These are phyloP conservation scores for Chaenogobius annularis DNA, from an alignment of 2,113 vertebrate species.

Conservation along the genomic window DNA sequence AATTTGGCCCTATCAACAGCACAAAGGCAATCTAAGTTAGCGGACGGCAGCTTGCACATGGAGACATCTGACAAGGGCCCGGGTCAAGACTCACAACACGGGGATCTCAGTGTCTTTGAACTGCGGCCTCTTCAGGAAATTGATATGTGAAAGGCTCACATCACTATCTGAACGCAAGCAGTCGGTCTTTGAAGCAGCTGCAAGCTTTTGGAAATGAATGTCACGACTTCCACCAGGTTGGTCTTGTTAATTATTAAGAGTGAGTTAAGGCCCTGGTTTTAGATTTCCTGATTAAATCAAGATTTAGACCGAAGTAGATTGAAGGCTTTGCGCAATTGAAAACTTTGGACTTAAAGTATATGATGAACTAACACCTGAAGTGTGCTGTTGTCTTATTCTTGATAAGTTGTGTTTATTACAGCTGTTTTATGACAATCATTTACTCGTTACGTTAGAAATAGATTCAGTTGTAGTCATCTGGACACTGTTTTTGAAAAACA, in stretches of 20 bases:
- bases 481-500: no score
- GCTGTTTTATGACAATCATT: no score
- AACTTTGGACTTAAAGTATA: neutral
- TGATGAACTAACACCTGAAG: no score
- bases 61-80: conserved; percentile 8
- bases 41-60: neutral
- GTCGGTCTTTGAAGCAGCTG: conserved; percentile 1
- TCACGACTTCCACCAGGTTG: conserved; percentile 12
- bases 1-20: neutral
- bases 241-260: conserved; percentile 9
- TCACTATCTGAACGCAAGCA: conserved; percentile 13
- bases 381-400: no score
- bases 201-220: conserved; percentile 13
- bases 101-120: conserved; percentile 12
- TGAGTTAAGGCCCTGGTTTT: neutral
- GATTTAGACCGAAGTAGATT: neutral
- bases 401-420: no score
- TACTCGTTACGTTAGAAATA: no score
- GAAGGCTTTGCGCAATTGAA: neutral
- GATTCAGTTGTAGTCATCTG: no score
- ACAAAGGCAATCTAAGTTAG: conserved; percentile 11
- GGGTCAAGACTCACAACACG: conserved; percentile 7
- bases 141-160: conserved; percentile 9
- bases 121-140: conserved; percentile 9
- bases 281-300: conserved; percentile 3